These are phyloP conservation scores for Narcine bancroftii DNA, from an alignment of 2,113 vertebrate species.

Conservation along the genomic window DNA sequence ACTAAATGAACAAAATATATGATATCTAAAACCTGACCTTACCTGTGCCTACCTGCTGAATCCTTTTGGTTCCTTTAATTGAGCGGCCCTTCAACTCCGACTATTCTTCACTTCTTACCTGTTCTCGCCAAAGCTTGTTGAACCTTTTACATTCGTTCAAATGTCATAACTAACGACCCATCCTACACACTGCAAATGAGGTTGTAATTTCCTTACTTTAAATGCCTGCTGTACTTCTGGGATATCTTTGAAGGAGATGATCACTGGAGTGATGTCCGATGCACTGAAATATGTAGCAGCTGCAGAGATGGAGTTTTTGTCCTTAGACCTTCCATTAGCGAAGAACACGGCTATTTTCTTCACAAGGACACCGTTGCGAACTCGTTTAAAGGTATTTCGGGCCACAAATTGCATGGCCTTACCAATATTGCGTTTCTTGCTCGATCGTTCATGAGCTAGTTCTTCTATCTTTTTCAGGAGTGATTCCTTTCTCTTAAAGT, in stretches of 20 bases:
- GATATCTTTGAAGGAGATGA: slow-evolving; percentile 61
- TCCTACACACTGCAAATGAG: not conserved
- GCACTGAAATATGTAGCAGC: slow-evolving; percentile 65
- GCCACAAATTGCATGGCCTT: slow-evolving; percentile 70
- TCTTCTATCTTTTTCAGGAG: slow-evolving; percentile 58
- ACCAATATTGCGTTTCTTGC: slow-evolving; percentile 59
- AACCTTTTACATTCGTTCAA: not conserved
- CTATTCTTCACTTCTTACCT: no score
- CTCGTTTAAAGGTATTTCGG: slow-evolving; percentile 69
- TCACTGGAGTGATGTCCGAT: slow-evolving; percentile 53
- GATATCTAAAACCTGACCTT: no score
- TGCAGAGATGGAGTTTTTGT: slow-evolving; percentile 51
- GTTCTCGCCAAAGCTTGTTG: no score
- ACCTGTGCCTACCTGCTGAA: no score
- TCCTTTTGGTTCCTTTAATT: no score
- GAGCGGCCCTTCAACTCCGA: no score
- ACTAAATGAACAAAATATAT: no score
- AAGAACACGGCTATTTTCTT: slow-evolving; percentile 77
- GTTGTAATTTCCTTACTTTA: slow-evolving; percentile 51
- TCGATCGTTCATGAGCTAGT: slow-evolving; percentile 56
- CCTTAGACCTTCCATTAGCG: slow-evolving; percentile 50
- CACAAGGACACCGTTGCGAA: slow-evolving; percentile 56
- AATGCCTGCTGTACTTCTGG: slow-evolving; percentile 53
- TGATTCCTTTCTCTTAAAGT: slow-evolving; percentile 51
- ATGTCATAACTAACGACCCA: not conserved